Base-by-base conservation (phyloP, 1,140 invertebrate genomes). In the Ostrea denselamellosa region DNA sequence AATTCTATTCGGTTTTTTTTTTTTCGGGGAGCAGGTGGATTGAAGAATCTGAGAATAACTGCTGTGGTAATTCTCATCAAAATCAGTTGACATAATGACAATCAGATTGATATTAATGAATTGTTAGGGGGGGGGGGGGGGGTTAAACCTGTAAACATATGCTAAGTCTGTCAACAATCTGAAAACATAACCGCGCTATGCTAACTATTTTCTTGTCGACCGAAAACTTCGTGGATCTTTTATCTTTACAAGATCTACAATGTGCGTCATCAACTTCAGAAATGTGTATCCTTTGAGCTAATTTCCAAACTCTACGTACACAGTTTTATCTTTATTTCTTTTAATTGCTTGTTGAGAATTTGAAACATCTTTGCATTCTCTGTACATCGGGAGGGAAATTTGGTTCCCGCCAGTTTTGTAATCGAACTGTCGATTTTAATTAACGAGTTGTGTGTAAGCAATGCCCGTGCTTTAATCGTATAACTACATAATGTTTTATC, bases 311-410 rank as follows among this genome's bases (percentile, higher is more conserved):
- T 34, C 12, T 12, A 34, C 68, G 25, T 77, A 77, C 68, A 34
- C 22, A 77, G 7, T 8, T 25, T 28, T 28, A 77, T 77, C 68
- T 77, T 34, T 34, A 77, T 77, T 77, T 77, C 68, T 28, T 77
- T 77, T 77, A 77, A 77, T 77, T 77, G 28, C 68, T 34, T 28
- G 68, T 25, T 25, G 22, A 77, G 28, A 77, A 77, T 77, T 77
- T 77, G 25, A 77, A 77, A 77, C 68, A 77, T 77, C 68, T 77
- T 34, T 34, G 58, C 68, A 3, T 77, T 77, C 68, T 12, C 28
- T 25, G 1, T 77, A 8, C 28, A 77, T 34, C 28, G 14, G 5
- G 34, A 44, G 34, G 68, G 8, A 28, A 77, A 22, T 25, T 28
- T 28, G 68, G 34, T 28, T 77, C 28, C 68, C 14, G 25, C 10